Conservation (phyloP, 2,113 vertebrate species). For the Puntigrus tetrazona region DNA sequence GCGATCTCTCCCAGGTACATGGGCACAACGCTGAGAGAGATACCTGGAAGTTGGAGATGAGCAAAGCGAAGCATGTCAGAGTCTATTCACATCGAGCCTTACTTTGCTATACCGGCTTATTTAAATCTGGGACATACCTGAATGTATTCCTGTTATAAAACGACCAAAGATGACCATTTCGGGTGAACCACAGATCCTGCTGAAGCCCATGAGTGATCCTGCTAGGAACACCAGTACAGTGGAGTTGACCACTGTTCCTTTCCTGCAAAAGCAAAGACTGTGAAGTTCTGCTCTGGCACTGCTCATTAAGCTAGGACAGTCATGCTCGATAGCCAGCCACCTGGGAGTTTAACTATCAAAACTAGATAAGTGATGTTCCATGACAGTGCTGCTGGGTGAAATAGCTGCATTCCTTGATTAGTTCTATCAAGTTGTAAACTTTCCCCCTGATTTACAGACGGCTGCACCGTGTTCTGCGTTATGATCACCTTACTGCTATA, state of each 20-base stretch:
- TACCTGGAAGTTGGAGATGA: slow-evolving; percentile 70
- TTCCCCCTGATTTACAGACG: slow-evolving; percentile 57
- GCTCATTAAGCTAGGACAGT: slow-evolving; percentile 55
- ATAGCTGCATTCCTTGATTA: slow-evolving; percentile 55
- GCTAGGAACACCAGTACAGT: slow-evolving; percentile 82
- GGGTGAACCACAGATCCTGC: slow-evolving; percentile 78
- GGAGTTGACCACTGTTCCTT: slow-evolving; percentile 80
- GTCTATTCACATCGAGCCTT: background rate
- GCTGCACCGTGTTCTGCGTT: slow-evolving; percentile 49
- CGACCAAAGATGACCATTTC: slow-evolving; percentile 89
- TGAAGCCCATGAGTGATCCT: slow-evolving; percentile 82
- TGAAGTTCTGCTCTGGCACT: slow-evolving; percentile 42
- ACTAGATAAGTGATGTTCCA: slow-evolving; percentile 60
- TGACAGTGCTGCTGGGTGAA: slow-evolving; percentile 52
- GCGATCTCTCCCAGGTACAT: slow-evolving; percentile 92
- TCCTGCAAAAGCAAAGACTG: slow-evolving; percentile 72
- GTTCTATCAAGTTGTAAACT: slow-evolving; percentile 60
- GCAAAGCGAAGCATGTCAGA: background rate
- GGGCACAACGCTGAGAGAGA: slow-evolving; percentile 86
- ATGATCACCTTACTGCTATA: slow-evolving; percentile 61
- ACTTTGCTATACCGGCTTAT: background rate
- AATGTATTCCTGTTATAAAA: slow-evolving; percentile 84
- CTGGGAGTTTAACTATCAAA: slow-evolving; percentile 59
- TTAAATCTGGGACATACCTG: slow-evolving; percentile 71
- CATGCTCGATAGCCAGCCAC: slow-evolving; percentile 51